Evolutionary conservation across 2,797 vertebrate genomes (phyloP), one percentile per base, ranked within the genome.

Genomic region (Rhinoraja longicauda): DNA sequence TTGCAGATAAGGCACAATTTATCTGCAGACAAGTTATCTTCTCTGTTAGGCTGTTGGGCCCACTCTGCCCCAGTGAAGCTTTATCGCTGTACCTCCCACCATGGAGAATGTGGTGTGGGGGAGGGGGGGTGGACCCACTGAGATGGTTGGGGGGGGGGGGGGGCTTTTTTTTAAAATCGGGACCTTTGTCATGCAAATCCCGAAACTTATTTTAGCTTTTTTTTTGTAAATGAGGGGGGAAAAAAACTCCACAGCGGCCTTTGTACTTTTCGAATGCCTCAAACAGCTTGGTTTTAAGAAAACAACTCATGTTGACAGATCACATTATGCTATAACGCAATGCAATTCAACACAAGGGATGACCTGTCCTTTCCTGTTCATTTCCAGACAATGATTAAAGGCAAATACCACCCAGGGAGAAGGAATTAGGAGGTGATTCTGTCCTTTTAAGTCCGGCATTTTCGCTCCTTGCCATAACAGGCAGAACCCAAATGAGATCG

Each of bases 321-420:
- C 67, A 73, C 90, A 92, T 73, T 39, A 53, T 70, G 67, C 32
- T 88, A 88, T 67, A 88, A 32, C 29, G n/a, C 84, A 67, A 32
- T 88, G n/a, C 84, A 88, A 64, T 88, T 88, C 84, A 88, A 88
- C 59, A 67, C 15, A 53, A 39, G 24, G 70, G 70, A 45, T 92
- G 90, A 93, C 70, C 90, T 79, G 82, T 93, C 94, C 94, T 95
- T 94, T 95, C 95, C 94, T 94, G 93, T 94, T 95, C 95, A 94
- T 94, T 94, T 95, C 94, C 93, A 93, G 94, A 95, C 93, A 93
- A 94, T 94, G 94, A 94, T 95, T 94, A 0, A 0, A 93, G 93
- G 94, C 94, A 95, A 93, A 92, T 93, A 94, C 94, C 94, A 95
- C 93, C 93, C 6, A 94, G 93, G 90, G 81, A 92, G 93, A 92